Base-by-base conservation (phyloP, 2,113 vertebrate species). In the Illadopsis cleaveri region DNA sequence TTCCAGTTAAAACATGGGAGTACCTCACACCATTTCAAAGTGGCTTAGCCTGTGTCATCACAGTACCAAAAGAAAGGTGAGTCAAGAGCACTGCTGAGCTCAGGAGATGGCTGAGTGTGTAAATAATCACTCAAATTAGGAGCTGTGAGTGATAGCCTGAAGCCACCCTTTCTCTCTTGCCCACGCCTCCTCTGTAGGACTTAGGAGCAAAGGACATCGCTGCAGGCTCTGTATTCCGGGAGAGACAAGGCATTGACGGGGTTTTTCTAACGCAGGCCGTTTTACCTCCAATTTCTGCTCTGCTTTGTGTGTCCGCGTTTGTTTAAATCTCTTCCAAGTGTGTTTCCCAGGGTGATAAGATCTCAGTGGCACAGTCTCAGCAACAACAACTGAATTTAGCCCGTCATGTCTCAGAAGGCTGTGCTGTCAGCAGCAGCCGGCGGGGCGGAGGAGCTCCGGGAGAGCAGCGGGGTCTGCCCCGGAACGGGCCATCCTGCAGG, bases 1-100 rank as follows among this genome's bases (percentile, higher is more conserved):
- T 93, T 93, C 93, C 95, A 96, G 69, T 60, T 89, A 81, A 95
- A 96, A 94, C 79, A 86, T 56, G 58, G 51, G 58, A 96, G 68
- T 80, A 93, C 85, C 85, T 94, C 58, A 4, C 16, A 25, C 53
- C 35, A 2, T 88, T 87, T 73, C 50, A 14, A 24, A 90, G 70
- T 22, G 50, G 30, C 33, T 93, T n/a, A 72, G 70, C 54, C 51
- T 57, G 27, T 93, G 82, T 82, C 82, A 77, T 85, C 50, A 18
- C 31, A 5, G 53, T 16, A 70, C 54, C 27, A 15, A 47, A 42
- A 48, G 61, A 38, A 89, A 85, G 92, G 71, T 50, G 64, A 57
- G 37, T 42, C 42, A 27, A 12, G 71, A 40, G 38, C 7, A 13
- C 25, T 50, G 42, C 68, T 89, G 62, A 47, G 88, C 77, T 68